These are phyloP conservation scores for Drosophila formosana DNA, from an alignment of 2,888 invertebrate genomes.

Conservation along the genomic window DNA sequence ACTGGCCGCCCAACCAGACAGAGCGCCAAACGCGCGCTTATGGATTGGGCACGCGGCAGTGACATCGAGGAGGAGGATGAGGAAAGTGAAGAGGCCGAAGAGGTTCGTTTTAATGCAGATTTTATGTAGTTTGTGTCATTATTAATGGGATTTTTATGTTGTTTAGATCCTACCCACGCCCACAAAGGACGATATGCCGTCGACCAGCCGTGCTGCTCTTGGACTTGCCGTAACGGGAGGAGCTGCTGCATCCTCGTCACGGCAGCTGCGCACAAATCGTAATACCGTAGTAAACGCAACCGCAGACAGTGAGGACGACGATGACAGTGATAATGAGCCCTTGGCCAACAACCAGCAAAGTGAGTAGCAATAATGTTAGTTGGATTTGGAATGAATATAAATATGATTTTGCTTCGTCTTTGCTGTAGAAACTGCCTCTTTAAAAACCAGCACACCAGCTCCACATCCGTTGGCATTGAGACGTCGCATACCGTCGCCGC, in stretches of 20 bases:
- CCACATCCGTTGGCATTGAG: slow-evolving; percentile 76
- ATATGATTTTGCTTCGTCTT: neutral
- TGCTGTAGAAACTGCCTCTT: slow-evolving; percentile 54
- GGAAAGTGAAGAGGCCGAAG: slow-evolving; percentile 81
- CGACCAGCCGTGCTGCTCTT: slow-evolving; percentile 76
- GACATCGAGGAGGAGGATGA: slow-evolving; percentile 80
- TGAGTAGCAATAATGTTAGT: slow-evolving; percentile 39
- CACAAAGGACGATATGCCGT: slow-evolving; percentile 75
- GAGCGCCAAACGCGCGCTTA: slow-evolving; percentile 81
- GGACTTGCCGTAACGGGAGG: slow-evolving; percentile 35
- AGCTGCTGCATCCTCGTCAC: slow-evolving; percentile 38
- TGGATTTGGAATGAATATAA: neutral
- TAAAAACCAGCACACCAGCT: slow-evolving; percentile 48
- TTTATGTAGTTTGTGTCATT: neutral
- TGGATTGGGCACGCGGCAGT: slow-evolving; percentile 83
- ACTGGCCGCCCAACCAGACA: slow-evolving; percentile 82
- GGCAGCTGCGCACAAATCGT: slow-evolving; percentile 84
- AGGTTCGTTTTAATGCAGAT: slow-evolving; percentile 40
- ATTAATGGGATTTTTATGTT: neutral
- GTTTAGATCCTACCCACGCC: slow-evolving; percentile 82
- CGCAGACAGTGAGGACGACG: slow-evolving; percentile 73
- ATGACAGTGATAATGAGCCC: slow-evolving; percentile 83
- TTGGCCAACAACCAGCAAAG: slow-evolving; percentile 82
- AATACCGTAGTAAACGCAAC: slow-evolving; percentile 75
- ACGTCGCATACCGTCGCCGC: slow-evolving; percentile 59